These are phyloP conservation scores for Helostoma temminkii DNA, from an alignment of 2,797 vertebrate species.

Conservation along the genomic window DNA sequence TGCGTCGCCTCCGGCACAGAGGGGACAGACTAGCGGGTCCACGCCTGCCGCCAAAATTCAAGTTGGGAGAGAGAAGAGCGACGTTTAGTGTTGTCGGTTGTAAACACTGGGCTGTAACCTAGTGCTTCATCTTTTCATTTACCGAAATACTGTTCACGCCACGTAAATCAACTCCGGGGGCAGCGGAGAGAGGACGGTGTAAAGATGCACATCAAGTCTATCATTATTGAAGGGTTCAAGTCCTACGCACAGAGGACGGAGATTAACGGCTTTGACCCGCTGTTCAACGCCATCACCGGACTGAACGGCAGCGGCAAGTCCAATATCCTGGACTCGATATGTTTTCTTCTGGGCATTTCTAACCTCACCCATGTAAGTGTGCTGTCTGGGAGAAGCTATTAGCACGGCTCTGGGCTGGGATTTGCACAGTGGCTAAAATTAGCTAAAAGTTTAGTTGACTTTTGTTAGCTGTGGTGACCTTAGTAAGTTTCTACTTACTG, in stretches of 20 bases:
- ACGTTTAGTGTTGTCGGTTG: slow-evolving; percentile 25
- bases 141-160: not conserved
- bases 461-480: not conserved
- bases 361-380: slow-evolving; percentile 91
- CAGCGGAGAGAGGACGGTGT: not conserved
- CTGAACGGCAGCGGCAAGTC: slow-evolving; percentile 98
- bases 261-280: slow-evolving; percentile 90
- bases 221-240: slow-evolving; percentile 95
- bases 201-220: slow-evolving; percentile 93
- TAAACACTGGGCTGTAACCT: slow-evolving; percentile 32
- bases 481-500: no score
- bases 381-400: fast-evolving
- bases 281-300: slow-evolving; percentile 98
- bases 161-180: not conserved
- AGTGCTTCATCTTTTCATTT: not conserved
- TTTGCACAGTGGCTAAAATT: no score
- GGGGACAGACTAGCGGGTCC: not conserved
- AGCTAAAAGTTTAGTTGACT: no score
- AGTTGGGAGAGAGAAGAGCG: slow-evolving; percentile 52
- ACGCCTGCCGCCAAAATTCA: slow-evolving; percentile 85
- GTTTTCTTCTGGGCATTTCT: slow-evolving; percentile 93
- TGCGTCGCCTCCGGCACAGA: slow-evolving; percentile 33
- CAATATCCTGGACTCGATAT: slow-evolving; percentile 96
- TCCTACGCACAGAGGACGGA: slow-evolving; percentile 96
- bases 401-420: fast-evolving